A percentile compares a stretch with the other conserved stretches of the same genome.
phyloP scores from a whole-genome alignment of 23 tunicate species.

The Botrylloides violaceus region DNA sequence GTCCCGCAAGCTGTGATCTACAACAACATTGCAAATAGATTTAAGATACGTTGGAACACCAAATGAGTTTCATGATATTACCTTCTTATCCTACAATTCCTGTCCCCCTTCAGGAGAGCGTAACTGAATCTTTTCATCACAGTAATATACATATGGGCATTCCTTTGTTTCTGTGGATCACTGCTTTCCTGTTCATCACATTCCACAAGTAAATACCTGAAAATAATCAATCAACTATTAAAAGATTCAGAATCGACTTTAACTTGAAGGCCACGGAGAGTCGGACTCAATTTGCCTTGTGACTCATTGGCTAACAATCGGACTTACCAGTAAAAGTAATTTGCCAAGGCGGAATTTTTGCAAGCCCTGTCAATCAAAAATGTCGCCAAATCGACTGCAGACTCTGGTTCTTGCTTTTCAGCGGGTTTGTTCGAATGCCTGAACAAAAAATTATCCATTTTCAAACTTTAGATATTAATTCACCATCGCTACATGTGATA shows the following conservation, averaged over 20 bases:
- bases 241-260: too few relatives aligned
- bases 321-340: constrained; percentile 85
- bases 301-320: too few relatives aligned
- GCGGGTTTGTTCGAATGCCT: neutral
- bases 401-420: neutral
- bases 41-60: too few relatives aligned
- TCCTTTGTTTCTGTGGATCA: constrained; percentile 49
- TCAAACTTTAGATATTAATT: too few relatives aligned
- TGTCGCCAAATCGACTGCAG: constrained; percentile 52
- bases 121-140: constrained; percentile 70
- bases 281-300: too few relatives aligned
- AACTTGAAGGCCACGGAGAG: too few relatives aligned
- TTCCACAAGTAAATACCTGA: constrained; percentile 83
- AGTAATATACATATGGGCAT: constrained; percentile 64
- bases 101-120: constrained; percentile 44
- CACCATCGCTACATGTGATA: too few relatives aligned
- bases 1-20: constrained; percentile 66
- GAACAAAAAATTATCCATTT: neutral
- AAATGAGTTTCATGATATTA: too few relatives aligned
- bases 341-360: constrained; percentile 57
- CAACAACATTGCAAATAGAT: neutral
- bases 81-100: constrained; percentile 64
- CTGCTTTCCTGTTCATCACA: constrained; percentile 44
- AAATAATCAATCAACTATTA: too few relatives aligned
- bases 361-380: constrained; percentile 86